Evolutionary conservation across 2,797 vertebrate species (phyloP), one percentile per base, ranked within the genome.

Genomic region (Cheirogaleus major): DNA sequence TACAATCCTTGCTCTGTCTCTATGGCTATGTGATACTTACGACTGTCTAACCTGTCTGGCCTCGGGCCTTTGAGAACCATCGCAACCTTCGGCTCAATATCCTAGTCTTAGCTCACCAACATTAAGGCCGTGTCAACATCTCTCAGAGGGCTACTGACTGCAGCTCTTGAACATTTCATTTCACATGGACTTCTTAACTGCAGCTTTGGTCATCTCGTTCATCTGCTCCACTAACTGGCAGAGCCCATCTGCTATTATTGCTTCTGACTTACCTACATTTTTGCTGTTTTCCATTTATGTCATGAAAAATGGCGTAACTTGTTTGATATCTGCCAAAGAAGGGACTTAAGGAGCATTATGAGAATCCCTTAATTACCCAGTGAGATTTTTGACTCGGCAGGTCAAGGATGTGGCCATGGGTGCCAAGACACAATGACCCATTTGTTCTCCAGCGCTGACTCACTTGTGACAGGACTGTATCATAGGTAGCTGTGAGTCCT

Each of bases 321-420:
- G 4, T 41, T 45, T 52, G 89, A 85, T 48, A 15, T 35, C 87
- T 95, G 61, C 87, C 95, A 93, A 93, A 81, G 73, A 93, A 72
- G 27, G 41, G 63, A 95, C 38, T 95, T 95, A 92, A 92, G 61
- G 48, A 94, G 27, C 27, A 91, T 95, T 93, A 73, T 85, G 78
- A 93, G 50, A 97, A 90, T 78, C 50, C 6, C 8, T 25, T 89
- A 97, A 93, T 75, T 91, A 65, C 52, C 22, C 61, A 52, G 17
- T 14, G 50, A 89, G n/a, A 92, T 61, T 85, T 88, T 67, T 86
- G 32, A 94, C 50, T 93, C 95, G 92, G 63, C 89, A 90, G n/a
- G 41, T 82, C 78, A 91, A 73, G 43, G 67, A 89, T 69, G 2
- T 10, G 69, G 43, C 17, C 18, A 4, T 73, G 7, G 67, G 7